Evolutionary conservation across 2,888 invertebrate genomes (phyloP), one percentile per base, ranked within the genome.

Genomic region (Thecocarcelia acutangulata): DNA sequence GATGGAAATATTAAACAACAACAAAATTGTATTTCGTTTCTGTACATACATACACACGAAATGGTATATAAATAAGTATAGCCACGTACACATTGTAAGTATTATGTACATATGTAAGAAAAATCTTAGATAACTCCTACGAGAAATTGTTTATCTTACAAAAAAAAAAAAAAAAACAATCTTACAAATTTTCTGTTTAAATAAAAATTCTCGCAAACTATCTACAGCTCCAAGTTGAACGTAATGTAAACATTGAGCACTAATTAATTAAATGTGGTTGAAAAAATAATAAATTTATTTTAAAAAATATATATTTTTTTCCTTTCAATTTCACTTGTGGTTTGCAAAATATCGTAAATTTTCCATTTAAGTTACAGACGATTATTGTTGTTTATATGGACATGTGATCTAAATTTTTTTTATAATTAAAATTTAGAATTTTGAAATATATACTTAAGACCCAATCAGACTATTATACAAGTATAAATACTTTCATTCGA

Each of bases 121-220:
- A 56, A 64, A 56, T 28, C 63, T 64, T 66, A 70, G 44, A 72
- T 72, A 78, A 78, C 78, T 78, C 78, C 78, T 78, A 78, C 78
- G 78, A 78, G 78, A 78, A n/a, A 78, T 69, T 78, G 48, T 66
- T 72, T 78, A 59, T 66, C 59, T 72, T 50, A 54, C 13, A 61
- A 54, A 75, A 66, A 44, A 42, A 54, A 75, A 33, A 72, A 63
- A 61, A 61, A 52, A 33, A 33, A 6, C 9, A 33, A 1, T 33
- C 70, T 54, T 69, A 77, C 61, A 76, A 76, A 64, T 50, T 44
- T 59, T 28, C 17, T 58, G 13, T 68, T 17, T 24, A 52, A 44
- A 56, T 24, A 61, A 61, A 42, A 61, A 44, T 37, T 46, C 50
- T 64, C 46, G 17, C 11, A 24, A 24, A 42, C 28, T 9, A 42